A percentile compares a stretch with the other conserved stretches of the same genome.
Evolutionary conservation across 2,797 vertebrate genomes (phyloP).

Genomic region (Hippocampus kuda): DNA sequence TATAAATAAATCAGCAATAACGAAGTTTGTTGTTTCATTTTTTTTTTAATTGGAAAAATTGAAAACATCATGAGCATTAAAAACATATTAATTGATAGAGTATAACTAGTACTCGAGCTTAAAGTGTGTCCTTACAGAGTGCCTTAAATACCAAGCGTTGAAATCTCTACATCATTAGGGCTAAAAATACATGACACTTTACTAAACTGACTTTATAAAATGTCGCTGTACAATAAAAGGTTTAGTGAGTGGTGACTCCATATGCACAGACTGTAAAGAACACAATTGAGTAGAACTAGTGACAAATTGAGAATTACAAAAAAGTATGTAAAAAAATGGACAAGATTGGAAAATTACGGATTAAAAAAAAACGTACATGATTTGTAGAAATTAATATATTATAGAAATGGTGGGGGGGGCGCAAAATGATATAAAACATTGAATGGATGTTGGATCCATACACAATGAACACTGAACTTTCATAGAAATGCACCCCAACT

Average conservation of each 20-base stretch:
- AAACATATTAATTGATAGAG: slow-evolving; percentile 64
- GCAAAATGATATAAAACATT: slow-evolving; percentile 26
- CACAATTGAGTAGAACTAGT: slow-evolving; percentile 55
- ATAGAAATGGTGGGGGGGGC: slow-evolving; percentile 20
- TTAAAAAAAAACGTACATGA: slow-evolving; percentile 36
- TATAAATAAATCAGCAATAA: neutral
- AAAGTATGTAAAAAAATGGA: slow-evolving; percentile 60
- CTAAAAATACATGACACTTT: slow-evolving; percentile 69
- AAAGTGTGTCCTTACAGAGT: slow-evolving; percentile 53
- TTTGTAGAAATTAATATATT: slow-evolving; percentile 48
- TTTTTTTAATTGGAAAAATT: slow-evolving; percentile 61
- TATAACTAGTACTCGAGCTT: slow-evolving; percentile 62
- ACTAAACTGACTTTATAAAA: slow-evolving; percentile 66
- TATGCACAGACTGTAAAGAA: slow-evolving; percentile 62
- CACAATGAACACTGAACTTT: slow-evolving; percentile 28
- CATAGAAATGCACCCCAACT: slow-evolving; percentile 1
- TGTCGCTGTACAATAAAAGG: slow-evolving; percentile 67
- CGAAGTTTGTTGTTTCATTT: slow-evolving; percentile 40
- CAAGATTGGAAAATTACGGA: slow-evolving; percentile 40
- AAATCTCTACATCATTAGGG: slow-evolving; percentile 58
- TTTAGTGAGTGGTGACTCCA: slow-evolving; percentile 60
- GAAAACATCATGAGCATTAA: slow-evolving; percentile 64
- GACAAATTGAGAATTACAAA: slow-evolving; percentile 40
- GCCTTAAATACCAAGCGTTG: slow-evolving; percentile 60
- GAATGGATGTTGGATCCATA: slow-evolving; percentile 27